Percentiles rank a stretch among this genome's conserved stretches.
These are phyloP conservation scores for Melanaphis sacchari DNA, from an alignment of 1,140 invertebrate species.

Conservation along the genomic window DNA sequence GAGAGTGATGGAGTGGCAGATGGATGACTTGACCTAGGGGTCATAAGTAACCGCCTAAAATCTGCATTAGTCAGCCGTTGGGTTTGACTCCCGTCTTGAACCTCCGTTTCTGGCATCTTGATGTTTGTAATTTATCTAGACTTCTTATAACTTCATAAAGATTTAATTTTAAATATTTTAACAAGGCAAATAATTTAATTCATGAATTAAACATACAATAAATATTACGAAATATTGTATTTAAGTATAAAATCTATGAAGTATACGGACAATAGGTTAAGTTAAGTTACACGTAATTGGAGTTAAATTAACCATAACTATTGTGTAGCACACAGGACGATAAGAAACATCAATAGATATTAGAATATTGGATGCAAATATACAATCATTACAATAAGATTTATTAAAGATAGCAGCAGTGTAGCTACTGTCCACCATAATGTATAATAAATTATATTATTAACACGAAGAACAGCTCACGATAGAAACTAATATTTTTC, in stretches of 20 bases:
- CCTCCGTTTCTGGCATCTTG: constrained; percentile 54
- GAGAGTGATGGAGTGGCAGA: constrained; percentile 15
- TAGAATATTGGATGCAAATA: too few relatives aligned
- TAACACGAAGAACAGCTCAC: neutral
- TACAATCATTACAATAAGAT: too few relatives aligned
- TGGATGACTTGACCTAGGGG: constrained; percentile 77
- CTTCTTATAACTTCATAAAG: neutral
- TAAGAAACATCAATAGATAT: too few relatives aligned
- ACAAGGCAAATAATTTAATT: neutral
- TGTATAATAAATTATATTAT: too few relatives aligned
- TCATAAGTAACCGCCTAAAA: constrained; percentile 95
- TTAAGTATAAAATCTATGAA: too few relatives aligned
- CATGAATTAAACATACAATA: neutral
- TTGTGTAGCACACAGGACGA: too few relatives aligned
- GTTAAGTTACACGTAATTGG: too few relatives aligned
- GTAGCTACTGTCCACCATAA: too few relatives aligned
- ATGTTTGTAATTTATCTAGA: neutral
- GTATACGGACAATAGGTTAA: neutral
- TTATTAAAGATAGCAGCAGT: too few relatives aligned
- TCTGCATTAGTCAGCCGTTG: constrained; percentile 92
- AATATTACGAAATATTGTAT: neutral
- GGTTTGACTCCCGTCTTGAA: constrained; percentile 69
- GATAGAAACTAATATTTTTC: neutral
- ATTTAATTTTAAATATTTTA: neutral
- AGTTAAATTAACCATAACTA: too few relatives aligned